Base-by-base conservation (phyloP, 1,140 invertebrate species). In the Sminthurides bifidus region DNA sequence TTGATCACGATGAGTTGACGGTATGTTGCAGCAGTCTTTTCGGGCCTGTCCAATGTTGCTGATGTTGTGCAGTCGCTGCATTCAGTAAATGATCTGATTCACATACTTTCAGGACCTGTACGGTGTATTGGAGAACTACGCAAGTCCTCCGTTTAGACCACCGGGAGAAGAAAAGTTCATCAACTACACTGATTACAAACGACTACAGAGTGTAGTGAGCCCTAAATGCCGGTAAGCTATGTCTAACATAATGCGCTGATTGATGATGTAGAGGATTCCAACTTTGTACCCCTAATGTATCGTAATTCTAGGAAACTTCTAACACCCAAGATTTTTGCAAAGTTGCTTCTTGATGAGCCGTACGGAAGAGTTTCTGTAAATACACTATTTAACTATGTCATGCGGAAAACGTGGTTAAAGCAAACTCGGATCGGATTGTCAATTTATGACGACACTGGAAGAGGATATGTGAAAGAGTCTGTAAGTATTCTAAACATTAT, bases 331-430 rank as follows among this genome's bases (percentile, higher is more conserved):
- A 80, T 91, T 15, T 96, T 93, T 73, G 82, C 84, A 1, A 87
- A 89, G 66, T 71, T 97, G 1, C 80, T 89, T 68, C 81, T 85
- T 52, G 81, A 80, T 27, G 89, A 93, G 68, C 79, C 81, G 0
- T 81, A 85, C 70, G 89, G 89, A 12, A 73, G 84, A 55, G 81
- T 92, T 3, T 81, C 82, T 35, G 85, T 86, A 3, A 79, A 82
- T 68, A 84, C 87, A 8, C 76, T 96, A 40, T 95, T 94, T 69
- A 94, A 94, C 66, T 96, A 95, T 71, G 83, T 92, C 0, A 94
- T 96, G 88, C 76, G 87, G 19, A 89, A 93, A 71, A 84, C 92
- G 3, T 95, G 91, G 90, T 71, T 93, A 6, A 84, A 89, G 66
- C 91, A 96, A 70, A 94, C 90, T 1, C 75, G 91, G 66, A 90